These are phyloP conservation scores for Macrobrachium nipponense DNA, from an alignment of 1,140 invertebrate species.

Conservation along the genomic window DNA sequence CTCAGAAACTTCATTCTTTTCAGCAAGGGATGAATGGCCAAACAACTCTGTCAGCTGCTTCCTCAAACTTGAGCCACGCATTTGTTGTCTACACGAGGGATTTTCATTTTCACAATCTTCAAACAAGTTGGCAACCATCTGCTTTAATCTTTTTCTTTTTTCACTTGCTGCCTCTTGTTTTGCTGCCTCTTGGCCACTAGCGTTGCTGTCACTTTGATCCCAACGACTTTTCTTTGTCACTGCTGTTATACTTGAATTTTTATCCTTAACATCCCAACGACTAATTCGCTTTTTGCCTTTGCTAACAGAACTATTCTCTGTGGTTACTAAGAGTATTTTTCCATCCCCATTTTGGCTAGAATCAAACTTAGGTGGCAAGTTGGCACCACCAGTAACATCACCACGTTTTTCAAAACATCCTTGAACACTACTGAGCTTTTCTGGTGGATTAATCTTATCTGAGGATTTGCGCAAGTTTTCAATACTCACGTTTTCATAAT, in stretches of 20 bases:
- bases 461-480: too few relatives aligned
- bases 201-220: not conserved
- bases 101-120: too few relatives aligned
- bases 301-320: not conserved
- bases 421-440: too few relatives aligned
- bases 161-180: not conserved
- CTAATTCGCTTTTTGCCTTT: not conserved
- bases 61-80: slow-evolving; percentile 2
- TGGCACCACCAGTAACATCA: too few relatives aligned
- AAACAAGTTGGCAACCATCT: not conserved
- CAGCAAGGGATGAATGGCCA: slow-evolving; percentile 1
- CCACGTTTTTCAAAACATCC: too few relatives aligned
- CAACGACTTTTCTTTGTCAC: not conserved
- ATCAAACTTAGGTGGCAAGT: too few relatives aligned
- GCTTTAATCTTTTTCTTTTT: not conserved
- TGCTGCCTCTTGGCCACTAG: not conserved
- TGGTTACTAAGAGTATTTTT: slow-evolving; percentile 6
- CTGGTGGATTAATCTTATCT: too few relatives aligned
- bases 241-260: not conserved
- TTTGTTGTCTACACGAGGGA: not conserved
- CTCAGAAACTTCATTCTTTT: not conserved
- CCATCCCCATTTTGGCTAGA: not conserved
- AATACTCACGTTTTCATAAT: too few relatives aligned
- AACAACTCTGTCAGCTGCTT: slow-evolving; percentile 19
- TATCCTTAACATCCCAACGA: slow-evolving; percentile 10